phyloP scores from a whole-genome alignment of 2,888 invertebrate genomes.

The Sarcophaga rosellei region DNA sequence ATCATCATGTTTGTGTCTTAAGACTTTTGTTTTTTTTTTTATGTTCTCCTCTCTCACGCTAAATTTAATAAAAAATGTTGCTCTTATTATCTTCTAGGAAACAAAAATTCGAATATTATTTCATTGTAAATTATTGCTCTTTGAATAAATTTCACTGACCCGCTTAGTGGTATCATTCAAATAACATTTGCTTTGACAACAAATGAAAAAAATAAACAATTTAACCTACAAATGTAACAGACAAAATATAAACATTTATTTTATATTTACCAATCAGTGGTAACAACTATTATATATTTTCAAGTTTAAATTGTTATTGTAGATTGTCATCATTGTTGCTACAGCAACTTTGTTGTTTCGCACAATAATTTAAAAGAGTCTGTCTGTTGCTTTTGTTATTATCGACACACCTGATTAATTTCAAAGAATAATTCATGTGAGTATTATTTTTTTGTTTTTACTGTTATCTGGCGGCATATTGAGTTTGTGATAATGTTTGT shows the following conservation, averaged over 20 bases:
- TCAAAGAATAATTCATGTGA: slow-evolving; percentile 32
- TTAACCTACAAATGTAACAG: neutral
- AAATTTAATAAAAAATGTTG: too few species aligned
- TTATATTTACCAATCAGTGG: slow-evolving; percentile 4
- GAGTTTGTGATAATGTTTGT: slow-evolving; percentile 2
- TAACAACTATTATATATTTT: slow-evolving; percentile 43
- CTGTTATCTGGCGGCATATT: neutral
- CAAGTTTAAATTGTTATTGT: slow-evolving; percentile 41
- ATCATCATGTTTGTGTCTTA: neutral
- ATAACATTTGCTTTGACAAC: too few species aligned
- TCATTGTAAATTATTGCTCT: too few species aligned
- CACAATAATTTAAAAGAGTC: slow-evolving; percentile 26
- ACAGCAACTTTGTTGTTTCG: neutral
- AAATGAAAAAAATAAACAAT: neutral
- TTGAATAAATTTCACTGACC: slow-evolving; percentile 10
- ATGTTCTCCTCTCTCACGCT: too few species aligned
- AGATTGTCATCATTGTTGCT: neutral
- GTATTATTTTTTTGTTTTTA: slow-evolving; percentile 20
- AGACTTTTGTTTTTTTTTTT: slow-evolving; percentile 19
- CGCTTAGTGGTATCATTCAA: neutral
- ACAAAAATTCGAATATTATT: neutral
- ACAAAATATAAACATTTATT: slow-evolving; percentile 9
- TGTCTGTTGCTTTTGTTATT: slow-evolving; percentile 23
- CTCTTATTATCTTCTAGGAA: neutral
- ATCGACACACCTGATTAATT: slow-evolving; percentile 61